Evolutionary conservation across 2,797 vertebrate species (phyloP).

Genomic region (Pseudochirops corinnae): DNA sequence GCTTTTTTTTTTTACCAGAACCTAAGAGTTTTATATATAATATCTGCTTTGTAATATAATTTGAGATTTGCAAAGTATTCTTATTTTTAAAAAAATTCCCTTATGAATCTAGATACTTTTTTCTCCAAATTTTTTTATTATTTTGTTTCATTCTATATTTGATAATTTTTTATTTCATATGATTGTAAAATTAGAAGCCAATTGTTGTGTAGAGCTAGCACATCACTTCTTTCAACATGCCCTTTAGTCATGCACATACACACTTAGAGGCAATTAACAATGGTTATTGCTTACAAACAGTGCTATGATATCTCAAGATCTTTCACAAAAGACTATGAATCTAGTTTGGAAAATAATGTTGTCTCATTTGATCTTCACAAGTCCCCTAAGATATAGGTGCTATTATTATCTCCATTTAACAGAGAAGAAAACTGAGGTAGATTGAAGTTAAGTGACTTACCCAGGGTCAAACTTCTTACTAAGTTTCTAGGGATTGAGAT

Average conservation of each 20-base stretch:
- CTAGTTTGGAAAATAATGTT: background rate
- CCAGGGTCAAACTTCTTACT: background rate
- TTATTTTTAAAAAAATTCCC: too few relatives aligned
- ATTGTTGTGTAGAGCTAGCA: background rate
- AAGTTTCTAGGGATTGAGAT: background rate
- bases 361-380: background rate
- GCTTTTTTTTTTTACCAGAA: too few relatives aligned
- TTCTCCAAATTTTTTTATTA: too few relatives aligned
- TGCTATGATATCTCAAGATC: background rate
- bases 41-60: too few relatives aligned
- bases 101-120: too few relatives aligned
- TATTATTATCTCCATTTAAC: background rate
- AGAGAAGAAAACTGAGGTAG: background rate
- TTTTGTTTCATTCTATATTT: background rate
- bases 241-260: constrained; percentile 1
- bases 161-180: background rate
- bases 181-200: constrained; percentile 42
- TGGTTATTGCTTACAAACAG: constrained; percentile 5
- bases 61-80: too few relatives aligned
- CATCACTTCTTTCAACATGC: background rate
- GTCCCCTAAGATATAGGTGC: background rate
- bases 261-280: background rate
- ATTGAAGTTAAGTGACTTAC: background rate
- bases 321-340: background rate
- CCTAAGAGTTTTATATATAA: too few relatives aligned